phyloP scores from a whole-genome alignment of 2,888 invertebrate species.

The Drosophila robusta region DNA sequence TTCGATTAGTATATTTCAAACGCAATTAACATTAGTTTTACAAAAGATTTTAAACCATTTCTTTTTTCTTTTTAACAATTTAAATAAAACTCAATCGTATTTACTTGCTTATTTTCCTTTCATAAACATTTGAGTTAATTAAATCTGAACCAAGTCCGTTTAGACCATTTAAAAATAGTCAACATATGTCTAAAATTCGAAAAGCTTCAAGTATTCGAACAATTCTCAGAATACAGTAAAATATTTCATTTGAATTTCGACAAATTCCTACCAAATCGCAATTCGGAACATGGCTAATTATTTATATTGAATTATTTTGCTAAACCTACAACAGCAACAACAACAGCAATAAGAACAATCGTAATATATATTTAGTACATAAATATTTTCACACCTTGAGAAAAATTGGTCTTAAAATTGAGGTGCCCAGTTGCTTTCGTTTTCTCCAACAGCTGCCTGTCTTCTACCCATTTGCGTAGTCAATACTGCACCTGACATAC shows the following conservation, averaged over 20 bases:
- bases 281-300: conserved; percentile 37
- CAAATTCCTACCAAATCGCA: conserved; percentile 21
- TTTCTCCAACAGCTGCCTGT: conserved; percentile 26
- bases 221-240: conserved; percentile 15
- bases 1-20: background rate
- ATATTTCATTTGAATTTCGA: conserved; percentile 8
- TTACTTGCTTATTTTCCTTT: background rate
- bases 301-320: conserved; percentile 51
- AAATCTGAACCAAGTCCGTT: too few relatives aligned
- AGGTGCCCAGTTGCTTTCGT: conserved; percentile 3
- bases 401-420: conserved; percentile 34
- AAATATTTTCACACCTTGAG: conserved; percentile 64
- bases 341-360: conserved; percentile 21
- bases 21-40: too few relatives aligned
- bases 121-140: background rate
- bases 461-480: conserved; percentile 51
- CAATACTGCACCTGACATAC: conserved; percentile 45
- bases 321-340: conserved; percentile 54
- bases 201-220: conserved; percentile 7
- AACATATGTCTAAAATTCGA: conserved; percentile 9
- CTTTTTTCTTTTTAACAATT: too few relatives aligned
- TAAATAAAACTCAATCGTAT: too few relatives aligned
- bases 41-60: too few relatives aligned
- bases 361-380: conserved; percentile 33
- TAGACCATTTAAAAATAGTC: conserved; percentile 14